Base-by-base conservation (phyloP, 2,113 vertebrate genomes). In the Colinus virginianus region DNA sequence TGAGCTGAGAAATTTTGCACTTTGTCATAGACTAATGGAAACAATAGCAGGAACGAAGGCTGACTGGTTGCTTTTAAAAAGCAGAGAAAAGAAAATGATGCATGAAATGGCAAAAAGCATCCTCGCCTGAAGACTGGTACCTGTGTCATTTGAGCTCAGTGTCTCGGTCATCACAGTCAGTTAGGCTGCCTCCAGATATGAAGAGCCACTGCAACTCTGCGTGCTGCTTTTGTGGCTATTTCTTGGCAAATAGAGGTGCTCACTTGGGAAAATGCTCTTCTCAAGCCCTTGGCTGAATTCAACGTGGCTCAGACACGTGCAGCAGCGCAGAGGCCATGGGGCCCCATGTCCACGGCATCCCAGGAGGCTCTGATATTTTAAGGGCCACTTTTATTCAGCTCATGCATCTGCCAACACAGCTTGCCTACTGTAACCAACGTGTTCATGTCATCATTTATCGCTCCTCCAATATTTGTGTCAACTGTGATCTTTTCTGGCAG, bases 311-410 rank as follows among this genome's bases (percentile, higher is more conserved):
- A 42, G 53, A 26, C 4, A 1, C 3, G 30, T 32, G n/a, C 15
- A 7, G 0, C 8, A 1, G 17, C 9, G 14, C 19, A 30, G 66
- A 51, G 30, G 53, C 15, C 38, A 34, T 11, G 23, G 7, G 28
- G 40, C 2, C 28, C 38, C 12, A 21, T 32, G 30, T 38, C 38
- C 12, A 0, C 0, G 0, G 6, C 10, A 25, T 7, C 2, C 2
- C 18, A 68, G 38, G 3, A 19, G n/a, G 5, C 18, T 71, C 20
- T 28, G 55, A 3, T 80, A 21, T 42, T 80, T 40, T 15, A 40
- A 87, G 55, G 78, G 43, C 30, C 38, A 7, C 22, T 90, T 75
- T 26, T 67, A 68, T 38, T 71, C 42, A n/a, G 28, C 21, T 25
- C 6, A 15, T 28, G 21, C 69, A 3, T 70, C n/a, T 83, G 74